These are phyloP conservation scores for Neoarius graeffei DNA, from an alignment of 2,113 vertebrate genomes.

Conservation along the genomic window DNA sequence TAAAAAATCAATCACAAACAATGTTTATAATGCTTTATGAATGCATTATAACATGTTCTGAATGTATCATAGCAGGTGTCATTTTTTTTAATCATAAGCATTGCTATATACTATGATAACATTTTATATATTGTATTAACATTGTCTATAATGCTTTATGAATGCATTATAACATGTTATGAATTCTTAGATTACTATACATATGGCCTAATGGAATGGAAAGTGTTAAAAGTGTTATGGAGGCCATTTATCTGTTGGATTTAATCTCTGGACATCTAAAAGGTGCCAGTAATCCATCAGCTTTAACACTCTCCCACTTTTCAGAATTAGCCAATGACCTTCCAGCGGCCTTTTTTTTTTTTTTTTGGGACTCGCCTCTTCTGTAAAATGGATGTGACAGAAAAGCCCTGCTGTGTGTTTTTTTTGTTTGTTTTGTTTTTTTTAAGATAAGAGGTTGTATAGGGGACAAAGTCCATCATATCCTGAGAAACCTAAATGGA, in stretches of 20 bases:
- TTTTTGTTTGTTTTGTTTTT: background rate
- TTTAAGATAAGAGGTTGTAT: constrained; percentile 44
- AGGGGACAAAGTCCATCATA: constrained; percentile 43
- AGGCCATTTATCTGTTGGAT: background rate
- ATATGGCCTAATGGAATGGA: no score
- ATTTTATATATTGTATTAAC: no score
- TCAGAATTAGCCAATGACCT: constrained; percentile 14
- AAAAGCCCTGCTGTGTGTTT: constrained; percentile 11
- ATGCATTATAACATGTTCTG: background rate
- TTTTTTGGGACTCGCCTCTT: background rate
- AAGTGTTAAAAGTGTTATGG: no score
- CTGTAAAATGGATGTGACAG: constrained; percentile 31
- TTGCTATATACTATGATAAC: background rate
- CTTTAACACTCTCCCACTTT: constrained; percentile 2
- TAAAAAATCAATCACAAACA: background rate
- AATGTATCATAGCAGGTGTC: background rate
- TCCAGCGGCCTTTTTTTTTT: background rate
- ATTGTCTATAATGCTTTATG: no score
- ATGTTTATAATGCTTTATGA: background rate
- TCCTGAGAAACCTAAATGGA: constrained; percentile 23
- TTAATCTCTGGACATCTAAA: background rate
- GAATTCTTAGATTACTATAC: background rate
- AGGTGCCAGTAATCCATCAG: background rate
- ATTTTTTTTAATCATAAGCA: background rate
- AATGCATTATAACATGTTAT: background rate